Evolutionary conservation across 2,113 vertebrate species (phyloP).

Genomic region (Phoxinus phoxinus): DNA sequence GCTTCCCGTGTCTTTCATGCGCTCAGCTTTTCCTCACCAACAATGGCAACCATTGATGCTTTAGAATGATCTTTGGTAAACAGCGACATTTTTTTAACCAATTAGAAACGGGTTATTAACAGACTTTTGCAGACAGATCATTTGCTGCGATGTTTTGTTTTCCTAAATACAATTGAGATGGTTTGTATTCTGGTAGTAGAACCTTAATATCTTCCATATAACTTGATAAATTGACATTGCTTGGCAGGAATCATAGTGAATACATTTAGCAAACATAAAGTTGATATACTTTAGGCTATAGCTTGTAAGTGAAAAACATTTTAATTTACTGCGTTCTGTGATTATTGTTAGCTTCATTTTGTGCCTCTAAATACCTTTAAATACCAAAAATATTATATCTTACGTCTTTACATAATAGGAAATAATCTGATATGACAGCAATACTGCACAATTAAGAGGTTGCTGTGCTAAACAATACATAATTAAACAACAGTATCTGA

Average conservation of each 20-base stretch:
- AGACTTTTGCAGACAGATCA: background rate
- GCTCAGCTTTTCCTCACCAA: conserved; percentile 43
- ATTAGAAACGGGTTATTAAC: conserved; percentile 13
- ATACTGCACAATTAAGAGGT: background rate
- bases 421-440: background rate
- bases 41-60: conserved; percentile 55
- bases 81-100: conserved; percentile 2
- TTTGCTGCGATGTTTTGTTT: background rate
- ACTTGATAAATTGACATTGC: background rate
- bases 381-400: background rate
- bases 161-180: background rate
- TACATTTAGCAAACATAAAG: background rate
- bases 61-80: conserved; percentile 58
- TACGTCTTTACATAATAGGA: background rate
- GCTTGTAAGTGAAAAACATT: background rate
- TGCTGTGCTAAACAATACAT: background rate
- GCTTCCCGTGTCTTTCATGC: conserved; percentile 33
- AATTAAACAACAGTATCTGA: background rate
- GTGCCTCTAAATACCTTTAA: background rate
- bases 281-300: background rate
- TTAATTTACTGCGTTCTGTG: background rate
- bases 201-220: background rate
- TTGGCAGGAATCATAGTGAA: background rate
- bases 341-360: background rate
- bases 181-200: background rate